Evolutionary conservation across 35 echinoderm and acorn worm species (phyloP).

Genomic region (Strongylocentrotus purpuratus): DNA sequence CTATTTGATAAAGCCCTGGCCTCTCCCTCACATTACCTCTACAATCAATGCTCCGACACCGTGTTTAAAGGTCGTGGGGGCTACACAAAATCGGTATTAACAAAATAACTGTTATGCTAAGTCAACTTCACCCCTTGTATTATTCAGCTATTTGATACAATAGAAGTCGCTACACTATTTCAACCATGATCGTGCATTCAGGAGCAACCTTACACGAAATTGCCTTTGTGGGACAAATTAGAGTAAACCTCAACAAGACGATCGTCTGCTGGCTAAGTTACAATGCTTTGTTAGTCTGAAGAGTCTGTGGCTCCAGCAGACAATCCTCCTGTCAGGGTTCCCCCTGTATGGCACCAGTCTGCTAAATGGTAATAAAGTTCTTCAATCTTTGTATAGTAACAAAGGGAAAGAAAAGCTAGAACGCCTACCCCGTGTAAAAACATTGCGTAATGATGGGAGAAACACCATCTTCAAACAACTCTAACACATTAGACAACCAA

Average conservation of each 20-base stretch:
- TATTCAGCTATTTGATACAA: neutral
- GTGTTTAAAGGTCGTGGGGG: constrained; percentile 25
- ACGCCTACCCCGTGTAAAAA: too few species aligned
- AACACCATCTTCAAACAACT: too few species aligned
- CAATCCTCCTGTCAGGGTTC: neutral
- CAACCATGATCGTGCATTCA: neutral
- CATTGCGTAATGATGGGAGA: too few species aligned
- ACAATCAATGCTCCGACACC: neutral
- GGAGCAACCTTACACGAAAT: neutral
- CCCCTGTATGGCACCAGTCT: neutral
- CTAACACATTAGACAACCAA: too few species aligned
- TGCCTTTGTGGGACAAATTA: constrained; percentile 11
- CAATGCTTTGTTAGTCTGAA: constrained; percentile 4
- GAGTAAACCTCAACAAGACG: constrained; percentile 1
- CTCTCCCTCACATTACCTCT: neutral
- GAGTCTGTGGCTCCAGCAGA: neutral
- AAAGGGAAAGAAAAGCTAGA: neutral
- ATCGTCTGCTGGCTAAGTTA: neutral
- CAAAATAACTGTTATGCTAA: constrained; percentile 19
- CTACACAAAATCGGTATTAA: constrained; percentile 4
- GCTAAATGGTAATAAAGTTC: constrained; percentile 18
- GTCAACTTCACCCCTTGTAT: neutral
- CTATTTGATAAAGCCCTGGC: neutral
- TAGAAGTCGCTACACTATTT: neutral
- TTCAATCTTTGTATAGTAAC: neutral